These are phyloP conservation scores for Apodemus agrarius DNA, from an alignment of 2,797 vertebrate species.

Conservation along the genomic window DNA sequence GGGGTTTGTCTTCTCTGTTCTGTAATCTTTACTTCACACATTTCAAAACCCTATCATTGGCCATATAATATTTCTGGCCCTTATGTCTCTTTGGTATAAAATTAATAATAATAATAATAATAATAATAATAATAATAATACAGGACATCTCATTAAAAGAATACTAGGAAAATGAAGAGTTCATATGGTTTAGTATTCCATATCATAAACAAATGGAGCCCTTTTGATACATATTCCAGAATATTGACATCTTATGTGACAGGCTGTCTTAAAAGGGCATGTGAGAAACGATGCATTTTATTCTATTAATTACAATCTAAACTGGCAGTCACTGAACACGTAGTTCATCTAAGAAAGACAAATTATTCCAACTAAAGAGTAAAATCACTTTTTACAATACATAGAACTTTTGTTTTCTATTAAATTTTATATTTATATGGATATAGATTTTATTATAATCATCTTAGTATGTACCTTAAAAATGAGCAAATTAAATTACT, in stretches of 20 bases:
- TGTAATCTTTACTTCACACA: background rate
- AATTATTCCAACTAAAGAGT: background rate
- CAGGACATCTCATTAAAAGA: background rate
- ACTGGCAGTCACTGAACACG: background rate
- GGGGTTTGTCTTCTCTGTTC: background rate
- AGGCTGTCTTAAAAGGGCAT: background rate
- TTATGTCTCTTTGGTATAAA: background rate
- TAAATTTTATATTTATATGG: background rate
- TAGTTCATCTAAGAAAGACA: conserved; percentile 22
- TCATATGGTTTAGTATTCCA: background rate
- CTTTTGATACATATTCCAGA: background rate
- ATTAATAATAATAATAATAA: no score
- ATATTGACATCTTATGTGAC: background rate
- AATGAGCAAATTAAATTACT: conserved; percentile 5
- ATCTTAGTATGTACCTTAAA: background rate
- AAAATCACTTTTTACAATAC: background rate
- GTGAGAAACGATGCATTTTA: background rate
- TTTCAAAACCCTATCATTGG: background rate
- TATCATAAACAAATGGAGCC: background rate
- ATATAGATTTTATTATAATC: background rate
- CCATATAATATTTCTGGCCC: background rate
- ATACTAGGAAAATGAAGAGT: background rate
- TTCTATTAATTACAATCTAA: background rate
- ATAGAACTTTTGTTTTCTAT: conserved; percentile 26
- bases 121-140: background rate